Conservation (phyloP, 2,888 invertebrate genomes). For the Caenorhabditis sinica region DNA sequence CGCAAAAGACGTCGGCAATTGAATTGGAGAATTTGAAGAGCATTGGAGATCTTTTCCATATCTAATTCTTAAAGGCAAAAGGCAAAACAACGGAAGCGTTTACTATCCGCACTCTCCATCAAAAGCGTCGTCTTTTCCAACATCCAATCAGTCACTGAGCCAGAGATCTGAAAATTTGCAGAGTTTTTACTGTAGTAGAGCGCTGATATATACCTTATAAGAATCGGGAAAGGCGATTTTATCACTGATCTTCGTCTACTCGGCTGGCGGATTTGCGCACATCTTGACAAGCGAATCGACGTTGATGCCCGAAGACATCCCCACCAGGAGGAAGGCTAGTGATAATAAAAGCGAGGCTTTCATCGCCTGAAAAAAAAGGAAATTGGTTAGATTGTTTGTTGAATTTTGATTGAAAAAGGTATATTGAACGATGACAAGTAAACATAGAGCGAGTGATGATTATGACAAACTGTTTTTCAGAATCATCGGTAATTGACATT, state of each 20-base stretch:
- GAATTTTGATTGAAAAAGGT: too few relatives aligned
- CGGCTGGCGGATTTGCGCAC: slow-evolving; percentile 43
- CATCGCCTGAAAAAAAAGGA: too few relatives aligned
- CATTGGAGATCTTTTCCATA: slow-evolving; percentile 38
- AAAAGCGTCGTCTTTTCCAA: slow-evolving; percentile 47
- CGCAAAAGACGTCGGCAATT: slow-evolving; percentile 11
- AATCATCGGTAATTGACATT: too few relatives aligned
- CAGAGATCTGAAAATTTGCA: slow-evolving; percentile 31
- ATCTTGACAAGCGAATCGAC: slow-evolving; percentile 8
- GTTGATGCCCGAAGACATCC: slow-evolving; percentile 17
- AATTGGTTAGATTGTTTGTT: slow-evolving; percentile 2
- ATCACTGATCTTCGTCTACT: too few relatives aligned
- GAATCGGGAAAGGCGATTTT: slow-evolving; percentile 32
- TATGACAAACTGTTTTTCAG: too few relatives aligned
- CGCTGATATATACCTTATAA: slow-evolving; percentile 30
- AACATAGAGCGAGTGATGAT: too few relatives aligned
- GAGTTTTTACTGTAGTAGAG: background rate
- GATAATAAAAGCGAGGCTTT: slow-evolving; percentile 4
- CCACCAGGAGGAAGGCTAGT: slow-evolving; percentile 22
- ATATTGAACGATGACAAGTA: background rate
- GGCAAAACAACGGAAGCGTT: slow-evolving; percentile 25
- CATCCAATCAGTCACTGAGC: too few relatives aligned
- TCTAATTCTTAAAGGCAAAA: too few relatives aligned
- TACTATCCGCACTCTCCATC: slow-evolving; percentile 18
- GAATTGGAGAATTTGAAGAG: slow-evolving; percentile 10